Evolutionary conservation across 1,140 invertebrate species (phyloP).

Genomic region (Magallana gigas): DNA sequence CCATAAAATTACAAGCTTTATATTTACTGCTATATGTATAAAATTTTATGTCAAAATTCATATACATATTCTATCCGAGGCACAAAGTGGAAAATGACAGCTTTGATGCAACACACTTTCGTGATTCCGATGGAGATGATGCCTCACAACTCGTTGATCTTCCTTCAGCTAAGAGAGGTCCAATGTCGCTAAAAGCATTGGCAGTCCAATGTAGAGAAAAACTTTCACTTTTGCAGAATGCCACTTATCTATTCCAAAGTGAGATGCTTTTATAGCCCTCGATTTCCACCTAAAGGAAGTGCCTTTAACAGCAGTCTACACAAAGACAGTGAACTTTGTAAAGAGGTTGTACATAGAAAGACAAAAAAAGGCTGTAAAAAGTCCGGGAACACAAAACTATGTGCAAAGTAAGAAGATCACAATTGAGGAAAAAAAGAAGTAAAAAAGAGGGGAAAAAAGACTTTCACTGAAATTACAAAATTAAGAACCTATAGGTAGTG

Average conservation of each 20-base stretch:
- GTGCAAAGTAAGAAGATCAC: too few species aligned
- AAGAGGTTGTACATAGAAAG: neutral
- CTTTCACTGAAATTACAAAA: neutral
- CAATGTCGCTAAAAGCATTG: neutral
- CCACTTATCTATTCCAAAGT: constrained; percentile 8
- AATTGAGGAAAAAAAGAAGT: too few species aligned
- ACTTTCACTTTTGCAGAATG: constrained; percentile 27
- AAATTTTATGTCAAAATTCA: neutral
- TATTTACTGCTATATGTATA: neutral
- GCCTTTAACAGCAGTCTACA: neutral
- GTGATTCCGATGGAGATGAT: too few species aligned
- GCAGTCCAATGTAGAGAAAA: constrained; percentile 13
- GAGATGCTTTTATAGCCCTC: neutral
- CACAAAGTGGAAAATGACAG: too few species aligned
- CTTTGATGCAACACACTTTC: too few species aligned
- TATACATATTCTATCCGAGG: neutral
- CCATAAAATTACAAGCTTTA: neutral
- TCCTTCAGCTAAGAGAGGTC: neutral
- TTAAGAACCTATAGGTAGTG: neutral
- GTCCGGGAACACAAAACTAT: too few species aligned
- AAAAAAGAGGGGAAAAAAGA: too few species aligned
- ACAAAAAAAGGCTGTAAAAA: neutral
- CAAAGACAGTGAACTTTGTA: neutral
- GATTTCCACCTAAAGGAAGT: neutral
- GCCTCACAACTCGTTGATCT: neutral